phyloP scores from a whole-genome alignment of 2,113 vertebrate genomes.

The Bufo gargarizans region DNA sequence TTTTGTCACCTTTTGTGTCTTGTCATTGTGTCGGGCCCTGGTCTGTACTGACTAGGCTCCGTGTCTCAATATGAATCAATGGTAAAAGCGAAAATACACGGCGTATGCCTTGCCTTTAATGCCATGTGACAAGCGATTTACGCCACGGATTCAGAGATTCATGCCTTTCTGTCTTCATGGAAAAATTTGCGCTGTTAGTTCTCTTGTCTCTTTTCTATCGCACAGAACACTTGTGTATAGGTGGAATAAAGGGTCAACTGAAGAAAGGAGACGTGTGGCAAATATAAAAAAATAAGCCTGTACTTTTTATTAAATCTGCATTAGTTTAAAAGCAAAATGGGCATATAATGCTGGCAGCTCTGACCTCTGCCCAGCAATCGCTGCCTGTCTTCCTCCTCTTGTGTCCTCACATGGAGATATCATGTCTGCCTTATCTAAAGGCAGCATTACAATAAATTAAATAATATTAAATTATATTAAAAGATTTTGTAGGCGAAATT shows the following conservation, averaged over 20 bases:
- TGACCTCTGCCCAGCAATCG: no score
- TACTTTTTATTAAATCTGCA: not conserved
- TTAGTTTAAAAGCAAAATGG: not conserved
- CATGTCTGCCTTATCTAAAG: no score
- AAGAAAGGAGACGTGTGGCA: not conserved
- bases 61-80: slow-evolving; percentile 25
- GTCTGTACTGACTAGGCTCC: rapidly evolving
- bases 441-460: no score
- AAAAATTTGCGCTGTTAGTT: not conserved
- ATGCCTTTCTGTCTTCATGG: not conserved
- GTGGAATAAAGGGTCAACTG: not conserved
- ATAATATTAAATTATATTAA: no score
- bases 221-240: not conserved
- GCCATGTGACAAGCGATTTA: slow-evolving; percentile 34
- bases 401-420: no score
- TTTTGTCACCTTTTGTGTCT: rapidly evolving
- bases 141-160: slow-evolving; percentile 27
- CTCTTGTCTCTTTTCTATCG: not conserved
- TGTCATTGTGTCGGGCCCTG: slow-evolving; percentile 8
- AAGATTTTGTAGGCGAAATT: no score
- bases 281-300: not conserved
- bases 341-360: no score
- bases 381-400: no score
- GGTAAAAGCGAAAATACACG: slow-evolving; percentile 19
- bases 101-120: not conserved